phyloP scores from a whole-genome alignment of 1,140 invertebrate species.

The Drosophila equinoxialis region DNA sequence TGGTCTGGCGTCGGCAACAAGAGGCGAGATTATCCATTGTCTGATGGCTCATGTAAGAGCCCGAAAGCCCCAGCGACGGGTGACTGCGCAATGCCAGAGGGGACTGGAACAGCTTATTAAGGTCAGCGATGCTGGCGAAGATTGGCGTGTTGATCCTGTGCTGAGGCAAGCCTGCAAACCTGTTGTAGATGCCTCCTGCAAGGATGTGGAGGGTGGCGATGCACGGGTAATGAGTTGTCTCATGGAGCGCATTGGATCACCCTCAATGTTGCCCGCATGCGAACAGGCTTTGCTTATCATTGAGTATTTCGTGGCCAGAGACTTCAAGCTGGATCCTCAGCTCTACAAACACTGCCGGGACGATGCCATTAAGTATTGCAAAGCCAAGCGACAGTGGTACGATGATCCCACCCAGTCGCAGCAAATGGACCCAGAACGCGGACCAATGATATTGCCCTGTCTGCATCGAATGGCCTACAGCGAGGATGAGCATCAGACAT shows the following conservation, averaged over 20 bases:
- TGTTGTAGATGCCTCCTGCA: slow-evolving; percentile 90
- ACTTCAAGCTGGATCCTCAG: slow-evolving; percentile 96
- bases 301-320: slow-evolving; percentile 97
- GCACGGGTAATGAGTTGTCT: slow-evolving; percentile 95
- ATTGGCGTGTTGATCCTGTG: slow-evolving; percentile 96
- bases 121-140: slow-evolving; percentile 92
- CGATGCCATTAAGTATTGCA: slow-evolving; percentile 93
- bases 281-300: slow-evolving; percentile 96
- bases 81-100: slow-evolving; percentile 88
- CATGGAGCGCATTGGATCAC: slow-evolving; percentile 94
- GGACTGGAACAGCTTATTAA: slow-evolving; percentile 91
- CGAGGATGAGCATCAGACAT: slow-evolving; percentile 86
- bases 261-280: slow-evolving; percentile 94
- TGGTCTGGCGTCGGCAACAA: slow-evolving; percentile 83
- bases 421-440: slow-evolving; percentile 88
- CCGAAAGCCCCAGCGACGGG: slow-evolving; percentile 85
- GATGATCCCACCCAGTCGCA: slow-evolving; percentile 81
- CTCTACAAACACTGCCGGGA: slow-evolving; percentile 93
- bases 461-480: slow-evolving; percentile 94
- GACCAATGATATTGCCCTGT: slow-evolving; percentile 94
- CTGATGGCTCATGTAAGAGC: slow-evolving; percentile 95
- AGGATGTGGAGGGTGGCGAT: slow-evolving; percentile 87
- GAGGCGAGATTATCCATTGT: slow-evolving; percentile 96
- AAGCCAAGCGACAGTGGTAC: slow-evolving; percentile 91
- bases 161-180: slow-evolving; percentile 92